Base-by-base conservation (phyloP, 2,888 invertebrate species). In the Drosophila infuscata region DNA sequence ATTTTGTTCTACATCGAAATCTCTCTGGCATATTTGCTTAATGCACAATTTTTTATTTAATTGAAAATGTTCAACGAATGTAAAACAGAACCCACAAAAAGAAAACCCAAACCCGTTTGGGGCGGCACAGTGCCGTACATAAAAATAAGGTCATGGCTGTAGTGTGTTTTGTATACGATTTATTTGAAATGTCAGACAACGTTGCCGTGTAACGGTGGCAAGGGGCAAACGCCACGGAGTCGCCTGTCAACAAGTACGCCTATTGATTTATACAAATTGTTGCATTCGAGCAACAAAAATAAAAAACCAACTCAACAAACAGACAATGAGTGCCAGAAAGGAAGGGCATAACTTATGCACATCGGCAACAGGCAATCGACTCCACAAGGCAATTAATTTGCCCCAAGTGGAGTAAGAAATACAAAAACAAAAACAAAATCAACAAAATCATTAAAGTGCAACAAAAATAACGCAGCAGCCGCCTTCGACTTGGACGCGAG, bases 191-290 rank as follows among this genome's bases (percentile, higher is more conserved):
- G 66, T 56, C 71, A 65, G 49, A 46, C 46, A 46, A 46, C 57
- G 25, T n/a, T 56, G 56, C 51, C 41, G 54, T 59, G 56, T 66
- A 76, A 69, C 62, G 73, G 77, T 73, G 62, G 59, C 65, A 53
- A 38, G 49, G 57, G 61, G 65, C 69, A 38, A 32, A 30, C 56
- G 57, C 46, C 57, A 52, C 33, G 51, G 48, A 62, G 71, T 76
- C 76, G 77, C 81, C 83, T 82, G 87, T 83, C 83, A 79, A 69
- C 83, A 70, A 83, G 77, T 75, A 83, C 77, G 64, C 52, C 48
- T 81, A 83, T 83, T 83, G 83, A 83, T 83, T 83, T 83, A 86
- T 79, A 83, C 72, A 77, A 86, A 86, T 81, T 72, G 79, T 81
- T 79, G 81, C 70, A 65, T 79, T 67, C 38, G 65, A 56, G 8